Evolutionary conservation across 1,140 invertebrate species (phyloP).

Genomic region (Ericerus pela): DNA sequence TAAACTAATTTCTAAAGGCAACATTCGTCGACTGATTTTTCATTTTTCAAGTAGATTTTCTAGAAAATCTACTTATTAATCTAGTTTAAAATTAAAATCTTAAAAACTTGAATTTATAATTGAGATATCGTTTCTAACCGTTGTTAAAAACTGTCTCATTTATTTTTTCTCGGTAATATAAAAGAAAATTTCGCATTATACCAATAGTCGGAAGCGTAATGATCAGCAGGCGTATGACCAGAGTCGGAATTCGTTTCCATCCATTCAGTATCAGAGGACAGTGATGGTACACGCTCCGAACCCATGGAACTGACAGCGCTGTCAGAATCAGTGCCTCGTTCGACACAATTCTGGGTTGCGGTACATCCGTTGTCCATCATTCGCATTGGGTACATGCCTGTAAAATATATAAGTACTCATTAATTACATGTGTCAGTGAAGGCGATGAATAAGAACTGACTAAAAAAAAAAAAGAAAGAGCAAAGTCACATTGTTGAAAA

Average conservation of each 20-base stretch:
- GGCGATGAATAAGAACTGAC: no score
- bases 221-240: constrained; percentile 37
- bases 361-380: constrained; percentile 45
- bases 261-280: constrained; percentile 77
- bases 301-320: constrained; percentile 84
- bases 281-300: constrained; percentile 68
- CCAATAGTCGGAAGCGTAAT: constrained; percentile 13
- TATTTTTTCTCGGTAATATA: no score
- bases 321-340: constrained; percentile 35
- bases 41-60: no score
- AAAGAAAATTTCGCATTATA: constrained; percentile 15
- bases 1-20: no score
- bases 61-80: no score
- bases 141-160: no score
- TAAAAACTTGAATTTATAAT: no score
- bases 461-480: no score
- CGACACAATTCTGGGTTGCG: constrained; percentile 16
- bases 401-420: constrained; percentile 32
- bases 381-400: constrained; percentile 67
- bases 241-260: constrained; percentile 73
- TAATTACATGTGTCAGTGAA: not conserved
- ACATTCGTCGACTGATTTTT: no score
- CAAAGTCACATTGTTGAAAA: no score
- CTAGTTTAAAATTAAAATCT: no score
- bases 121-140: no score